phyloP scores from a whole-genome alignment of 2,888 invertebrate genomes.

The Fissipunctia ypsillon region DNA sequence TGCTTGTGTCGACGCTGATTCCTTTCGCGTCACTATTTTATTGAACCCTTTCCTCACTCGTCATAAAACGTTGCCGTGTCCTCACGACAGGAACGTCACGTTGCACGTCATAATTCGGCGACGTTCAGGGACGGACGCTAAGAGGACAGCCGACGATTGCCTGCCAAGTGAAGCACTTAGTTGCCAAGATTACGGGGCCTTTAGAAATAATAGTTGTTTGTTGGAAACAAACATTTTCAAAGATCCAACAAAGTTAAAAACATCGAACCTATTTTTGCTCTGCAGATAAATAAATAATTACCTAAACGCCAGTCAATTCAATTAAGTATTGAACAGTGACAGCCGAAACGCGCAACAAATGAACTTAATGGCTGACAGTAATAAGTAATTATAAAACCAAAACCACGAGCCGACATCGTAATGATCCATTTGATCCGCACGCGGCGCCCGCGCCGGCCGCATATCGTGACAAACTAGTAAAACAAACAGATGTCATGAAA shows the following conservation, averaged over 20 bases:
- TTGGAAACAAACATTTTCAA: background rate
- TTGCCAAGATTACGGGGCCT: background rate
- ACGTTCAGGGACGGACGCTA: conserved; percentile 31
- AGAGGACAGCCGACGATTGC: conserved; percentile 40
- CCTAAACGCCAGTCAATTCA: background rate
- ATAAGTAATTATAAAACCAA: conserved; percentile 9
- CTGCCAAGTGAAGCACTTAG: conserved; percentile 45
- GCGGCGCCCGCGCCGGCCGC: background rate
- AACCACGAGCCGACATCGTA: conserved; percentile 7
- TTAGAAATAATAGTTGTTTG: background rate
- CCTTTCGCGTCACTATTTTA: conserved; percentile 23
- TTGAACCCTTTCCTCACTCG: conserved; percentile 21
- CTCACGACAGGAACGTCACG: conserved; percentile 12
- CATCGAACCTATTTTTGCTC: background rate
- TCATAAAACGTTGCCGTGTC: conserved; percentile 30
- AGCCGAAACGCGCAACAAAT: conserved; percentile 12
- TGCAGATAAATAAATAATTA: conserved; percentile 13
- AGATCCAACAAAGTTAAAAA: background rate
- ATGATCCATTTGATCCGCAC: background rate
- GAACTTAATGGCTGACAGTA: background rate
- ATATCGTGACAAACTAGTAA: conserved; percentile 25
- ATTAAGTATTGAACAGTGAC: conserved; percentile 20
- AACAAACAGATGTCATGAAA: conserved; percentile 36
- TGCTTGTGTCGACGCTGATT: background rate
- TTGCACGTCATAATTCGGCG: conserved; percentile 18